Evolutionary conservation across 2,888 invertebrate species (phyloP), one percentile per base, ranked within the genome.

Genomic region (Leucania comma): DNA sequence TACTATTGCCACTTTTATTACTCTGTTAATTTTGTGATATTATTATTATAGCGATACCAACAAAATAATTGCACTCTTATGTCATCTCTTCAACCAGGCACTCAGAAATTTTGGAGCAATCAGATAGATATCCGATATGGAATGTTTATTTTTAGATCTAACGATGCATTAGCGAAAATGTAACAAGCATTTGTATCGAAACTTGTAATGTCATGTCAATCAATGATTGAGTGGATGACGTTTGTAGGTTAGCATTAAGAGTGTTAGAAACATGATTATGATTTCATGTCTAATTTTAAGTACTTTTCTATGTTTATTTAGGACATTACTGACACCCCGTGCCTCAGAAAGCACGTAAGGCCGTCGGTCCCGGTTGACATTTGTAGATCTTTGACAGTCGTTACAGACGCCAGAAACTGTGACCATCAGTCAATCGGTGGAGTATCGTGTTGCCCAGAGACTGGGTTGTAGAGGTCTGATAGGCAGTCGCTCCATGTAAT

Each of bases 121-220:
- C 59, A 20, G 79, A 75, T 78, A 24, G 3, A 20, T 29, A 78
- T 78, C 64, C n/a, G 59, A 60, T 46, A 62, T 17, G 29, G 9
- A 56, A 50, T 22, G 22, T 26, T 51, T 74, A 70, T 58, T 26
- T 50, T 57, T 56, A 61, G 62, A 78, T 50, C 51, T 1, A 38
- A 46, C 14, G 51, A 48, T 77, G 59, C 38, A 59, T 75, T 62
- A 78, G 24, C n/a, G 32, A 58, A 24, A 58, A 38, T 24, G 70
- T 61, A 48, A 8, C 67, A 24, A 63, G 61, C 5, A 22, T 60
- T 35, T 68, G 53, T 69, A 32, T n/a, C 51, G 24, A 3, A 32
- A 50, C 48, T 58, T 22, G 9, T 38, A 22, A 50, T 26, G 14
- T 24, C 22, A 38, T 24, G 61, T 77, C 74, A 53, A 61, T 69